Evolutionary conservation across 1,140 invertebrate species (phyloP).

Genomic region (Steinernema feltiae): DNA sequence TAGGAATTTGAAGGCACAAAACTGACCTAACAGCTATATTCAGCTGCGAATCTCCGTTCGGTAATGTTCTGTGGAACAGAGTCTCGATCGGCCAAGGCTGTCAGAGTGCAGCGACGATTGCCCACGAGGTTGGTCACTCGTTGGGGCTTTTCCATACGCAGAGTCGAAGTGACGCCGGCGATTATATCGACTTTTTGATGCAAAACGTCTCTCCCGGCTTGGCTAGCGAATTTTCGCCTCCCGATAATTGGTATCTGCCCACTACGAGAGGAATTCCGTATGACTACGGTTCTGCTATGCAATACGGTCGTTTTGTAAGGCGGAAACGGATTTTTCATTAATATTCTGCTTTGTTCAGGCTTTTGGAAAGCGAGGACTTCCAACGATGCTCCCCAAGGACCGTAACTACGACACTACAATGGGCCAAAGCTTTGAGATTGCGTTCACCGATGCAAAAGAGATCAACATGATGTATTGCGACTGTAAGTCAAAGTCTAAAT

Average conservation of each 20-base stretch:
- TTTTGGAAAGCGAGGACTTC: background rate
- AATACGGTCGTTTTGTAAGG: background rate
- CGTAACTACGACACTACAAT: background rate
- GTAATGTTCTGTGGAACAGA: background rate
- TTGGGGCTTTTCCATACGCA: background rate
- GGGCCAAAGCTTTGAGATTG: constrained; percentile 55
- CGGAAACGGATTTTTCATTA: background rate
- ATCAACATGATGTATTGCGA: constrained; percentile 57
- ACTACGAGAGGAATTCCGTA: background rate
- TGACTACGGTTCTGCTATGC: background rate
- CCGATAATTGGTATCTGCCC: background rate
- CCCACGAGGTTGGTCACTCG: constrained; percentile 2
- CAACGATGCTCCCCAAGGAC: background rate
- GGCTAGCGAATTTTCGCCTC: background rate
- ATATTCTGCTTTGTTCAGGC: background rate
- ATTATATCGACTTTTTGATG: background rate
- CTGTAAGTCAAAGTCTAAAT: no score
- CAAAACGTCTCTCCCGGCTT: background rate
- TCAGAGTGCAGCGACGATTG: background rate
- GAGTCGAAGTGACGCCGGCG: background rate
- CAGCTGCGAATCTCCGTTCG: background rate
- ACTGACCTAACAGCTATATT: background rate
- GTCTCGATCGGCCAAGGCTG: background rate
- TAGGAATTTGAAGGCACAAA: background rate
- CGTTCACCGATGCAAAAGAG: constrained; percentile 59